Base-by-base conservation (phyloP, 2,888 invertebrate genomes). In the Netelia fuscicornis region DNA sequence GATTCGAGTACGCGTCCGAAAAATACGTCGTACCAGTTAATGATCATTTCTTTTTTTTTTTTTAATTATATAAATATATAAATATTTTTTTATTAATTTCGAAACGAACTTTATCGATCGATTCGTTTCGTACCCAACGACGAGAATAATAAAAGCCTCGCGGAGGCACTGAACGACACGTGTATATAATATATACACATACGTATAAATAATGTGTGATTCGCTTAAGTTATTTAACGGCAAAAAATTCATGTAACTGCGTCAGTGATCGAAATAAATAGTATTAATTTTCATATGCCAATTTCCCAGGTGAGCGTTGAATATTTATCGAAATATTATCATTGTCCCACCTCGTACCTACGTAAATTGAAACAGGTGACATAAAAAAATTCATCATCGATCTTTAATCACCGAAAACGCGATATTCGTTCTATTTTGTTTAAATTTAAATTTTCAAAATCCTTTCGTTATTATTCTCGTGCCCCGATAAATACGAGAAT, bases 151-250 rank as follows among this genome's bases (percentile, higher is more conserved):
- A 48, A 48, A 48, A 48, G 11, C 48, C 13, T 48, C 13, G 2
- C 48, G 48, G 13, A 48, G 48, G 13, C 48, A 13, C 48, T 3
- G 48, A 48, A 13, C 48, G 10, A 48, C 13, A 48, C 13, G 13
- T 48, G 13, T 48, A 48, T 48, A 48, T 48, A 48, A 2, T 13
- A 13, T 48, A 48, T 48, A 48, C 13, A 48, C 48, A 48, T 10
- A 77, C 54, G 58, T 81, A 72, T 81, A 84, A 67, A 84, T 84
- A 81, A 65, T 65, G 48, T 81, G 84, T 77, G 74, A 84, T 81
- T 81, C 62, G 52, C 62, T 67, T 84, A 84, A 84, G 77, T 84
- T 84, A 84, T 84, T 84, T 37, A 37, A 25, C 48, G 67, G 48
- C 11, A 77, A 74, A 68, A 60, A 37, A 6, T 37, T 68, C 17